Evolutionary conservation across 2,797 vertebrate species (phyloP), one percentile per base, ranked within the genome.

Genomic region (Oreochromis mossambicus): DNA sequence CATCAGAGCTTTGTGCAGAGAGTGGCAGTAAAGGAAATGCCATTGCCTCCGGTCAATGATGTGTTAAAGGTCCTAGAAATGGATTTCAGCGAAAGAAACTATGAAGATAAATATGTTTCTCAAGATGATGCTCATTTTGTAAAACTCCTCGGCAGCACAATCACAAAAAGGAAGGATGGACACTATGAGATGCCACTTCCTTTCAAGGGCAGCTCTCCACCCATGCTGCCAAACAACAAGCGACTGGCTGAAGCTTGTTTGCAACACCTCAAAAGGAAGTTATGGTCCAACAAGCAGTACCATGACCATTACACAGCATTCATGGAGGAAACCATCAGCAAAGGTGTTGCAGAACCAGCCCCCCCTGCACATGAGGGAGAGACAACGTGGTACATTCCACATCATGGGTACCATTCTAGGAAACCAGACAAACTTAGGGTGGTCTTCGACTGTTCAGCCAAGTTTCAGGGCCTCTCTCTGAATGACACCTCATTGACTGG

Each of bases 401-500:
- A 61, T 32, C 77, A 79, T 19, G 38, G 54, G 1, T 61, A 79
- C 3, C 77, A 46, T 15, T 41, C 32, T 51, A 77, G 3, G 34
- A 76, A 54, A 3, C 50, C 75, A n/a, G 17, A 13, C 2, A 77
- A 87, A 43, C 15, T 50, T 3, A 50, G 41, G 48, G 17, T 34
- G 9, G 9, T 73, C 1, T 87, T 83, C 17, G 76, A 80, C 3
- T 82, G 79, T 24, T 83, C 79, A 1, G 78, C 78, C 1, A 87
- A 78, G 34, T 85, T 76, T 13, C 32, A 55, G 19, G 73, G 80
- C 2, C 7, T 77, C 4, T 63, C 43, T 3, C 14, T 87, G 2
- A 86, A 91, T 2, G 82, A 89, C 58, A 55, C 36, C 34, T 32
- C 83, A 1, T 34, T 81, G 6, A 78, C 85, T 5, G 83, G 87